phyloP scores from a whole-genome alignment of 2,797 vertebrate genomes.

The Liasis olivaceus region DNA sequence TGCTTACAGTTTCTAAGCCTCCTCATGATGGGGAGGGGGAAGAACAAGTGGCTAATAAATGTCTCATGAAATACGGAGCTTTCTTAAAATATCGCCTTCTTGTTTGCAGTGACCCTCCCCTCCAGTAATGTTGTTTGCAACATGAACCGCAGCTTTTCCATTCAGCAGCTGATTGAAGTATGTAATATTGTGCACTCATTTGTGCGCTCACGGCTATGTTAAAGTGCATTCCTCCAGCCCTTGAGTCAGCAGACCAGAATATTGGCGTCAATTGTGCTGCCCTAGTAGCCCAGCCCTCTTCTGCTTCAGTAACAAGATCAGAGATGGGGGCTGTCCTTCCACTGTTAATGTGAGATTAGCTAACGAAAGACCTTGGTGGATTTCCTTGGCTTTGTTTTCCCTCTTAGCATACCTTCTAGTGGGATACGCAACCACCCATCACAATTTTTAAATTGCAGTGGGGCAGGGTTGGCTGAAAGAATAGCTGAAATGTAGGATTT shows the following conservation, averaged over 20 bases:
- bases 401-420: background rate
- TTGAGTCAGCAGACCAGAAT: background rate
- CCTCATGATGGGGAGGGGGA: background rate
- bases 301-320: background rate
- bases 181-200: background rate
- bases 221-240: background rate
- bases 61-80: background rate
- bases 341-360: background rate
- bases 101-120: background rate
- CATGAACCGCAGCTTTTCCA: background rate
- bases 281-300: background rate
- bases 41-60: background rate
- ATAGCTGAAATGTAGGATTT: too few relatives aligned
- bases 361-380: background rate
- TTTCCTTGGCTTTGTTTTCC: background rate
- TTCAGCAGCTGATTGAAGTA: background rate
- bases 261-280: background rate
- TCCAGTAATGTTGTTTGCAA: background rate
- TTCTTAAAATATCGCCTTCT: background rate
- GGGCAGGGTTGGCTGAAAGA: background rate
- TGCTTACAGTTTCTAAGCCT: background rate
- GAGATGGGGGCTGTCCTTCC: background rate
- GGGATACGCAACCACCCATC: background rate
- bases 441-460: background rate
- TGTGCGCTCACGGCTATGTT: background rate